phyloP scores from a whole-genome alignment of 2,113 vertebrate species.

The Albula glossodonta region DNA sequence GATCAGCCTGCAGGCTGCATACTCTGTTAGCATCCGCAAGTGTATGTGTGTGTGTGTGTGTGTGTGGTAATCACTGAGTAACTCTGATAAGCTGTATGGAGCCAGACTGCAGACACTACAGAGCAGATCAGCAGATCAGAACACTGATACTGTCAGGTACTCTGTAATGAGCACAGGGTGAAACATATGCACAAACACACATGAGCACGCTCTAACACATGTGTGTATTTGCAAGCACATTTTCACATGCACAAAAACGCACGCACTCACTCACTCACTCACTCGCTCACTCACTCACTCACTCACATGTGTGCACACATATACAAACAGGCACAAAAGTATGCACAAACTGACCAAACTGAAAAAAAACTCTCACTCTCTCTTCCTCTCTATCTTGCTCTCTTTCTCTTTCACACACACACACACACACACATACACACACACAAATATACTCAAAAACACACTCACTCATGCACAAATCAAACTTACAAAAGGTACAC shows the following conservation, averaged over 20 bases:
- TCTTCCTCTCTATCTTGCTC: no score
- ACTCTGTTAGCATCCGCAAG: conserved; percentile 15
- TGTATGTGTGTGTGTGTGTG: conserved; percentile 30
- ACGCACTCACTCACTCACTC: neutral
- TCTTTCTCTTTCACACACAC: neutral
- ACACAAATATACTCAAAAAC: neutral
- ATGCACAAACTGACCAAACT: neutral
- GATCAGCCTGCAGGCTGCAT: neutral
- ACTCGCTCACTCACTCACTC: neutral
- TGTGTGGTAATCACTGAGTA: conserved; percentile 60
- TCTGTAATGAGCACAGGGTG: conserved; percentile 34
- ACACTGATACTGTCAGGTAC: conserved; percentile 60
- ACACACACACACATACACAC: neutral
- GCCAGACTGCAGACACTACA: conserved; percentile 66
- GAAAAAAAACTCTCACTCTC: no score
- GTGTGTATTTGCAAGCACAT: conserved; percentile 24
- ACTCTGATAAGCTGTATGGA: conserved; percentile 70
- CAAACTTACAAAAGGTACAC: neutral
- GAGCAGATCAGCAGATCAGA: conserved; percentile 63
- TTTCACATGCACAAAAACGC: neutral
- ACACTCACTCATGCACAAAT: neutral
- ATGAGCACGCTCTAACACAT: neutral
- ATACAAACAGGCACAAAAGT: neutral
- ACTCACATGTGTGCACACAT: neutral
- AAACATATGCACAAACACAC: neutral